Evolutionary conservation across 2,888 invertebrate species (phyloP).

Genomic region (Furcula furcula): DNA sequence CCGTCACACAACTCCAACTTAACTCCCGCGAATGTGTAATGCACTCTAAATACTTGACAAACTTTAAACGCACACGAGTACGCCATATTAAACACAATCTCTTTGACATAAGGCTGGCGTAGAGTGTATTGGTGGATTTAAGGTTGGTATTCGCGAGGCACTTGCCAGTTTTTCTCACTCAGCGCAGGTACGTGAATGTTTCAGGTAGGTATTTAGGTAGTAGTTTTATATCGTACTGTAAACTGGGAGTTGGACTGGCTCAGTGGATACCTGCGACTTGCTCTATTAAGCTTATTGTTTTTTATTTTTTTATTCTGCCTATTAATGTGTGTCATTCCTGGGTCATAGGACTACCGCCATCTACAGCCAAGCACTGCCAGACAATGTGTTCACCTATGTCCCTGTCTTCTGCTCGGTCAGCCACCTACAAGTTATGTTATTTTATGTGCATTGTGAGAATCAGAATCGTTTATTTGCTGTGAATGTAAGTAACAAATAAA

Average conservation of each 20-base stretch:
- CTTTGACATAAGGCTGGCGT: conserved; percentile 5
- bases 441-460: too few species aligned
- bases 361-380: too few species aligned
- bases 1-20: conserved; percentile 45
- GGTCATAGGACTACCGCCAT: too few species aligned
- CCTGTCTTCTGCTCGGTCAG: too few species aligned
- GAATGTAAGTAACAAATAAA: too few species aligned
- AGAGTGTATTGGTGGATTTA: conserved; percentile 8
- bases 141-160: conserved; percentile 29
- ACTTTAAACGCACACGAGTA: conserved; percentile 3
- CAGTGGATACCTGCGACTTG: conserved; percentile 7
- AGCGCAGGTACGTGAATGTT: conserved; percentile 33
- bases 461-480: too few species aligned
- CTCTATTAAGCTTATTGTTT: too few species aligned
- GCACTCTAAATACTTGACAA: conserved; percentile 40
- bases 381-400: too few species aligned
- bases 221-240: conserved; percentile 39
- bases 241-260: conserved; percentile 23
- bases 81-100: conserved; percentile 16
- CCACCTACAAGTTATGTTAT: too few species aligned
- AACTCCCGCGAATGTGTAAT: conserved; percentile 51
- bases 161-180: conserved; percentile 38
- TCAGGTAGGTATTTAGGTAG: conserved; percentile 36
- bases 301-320: too few species aligned
- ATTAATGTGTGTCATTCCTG: too few species aligned